Evolutionary conservation across 2,797 vertebrate genomes (phyloP).

Genomic region (Miopithecus talapoin): DNA sequence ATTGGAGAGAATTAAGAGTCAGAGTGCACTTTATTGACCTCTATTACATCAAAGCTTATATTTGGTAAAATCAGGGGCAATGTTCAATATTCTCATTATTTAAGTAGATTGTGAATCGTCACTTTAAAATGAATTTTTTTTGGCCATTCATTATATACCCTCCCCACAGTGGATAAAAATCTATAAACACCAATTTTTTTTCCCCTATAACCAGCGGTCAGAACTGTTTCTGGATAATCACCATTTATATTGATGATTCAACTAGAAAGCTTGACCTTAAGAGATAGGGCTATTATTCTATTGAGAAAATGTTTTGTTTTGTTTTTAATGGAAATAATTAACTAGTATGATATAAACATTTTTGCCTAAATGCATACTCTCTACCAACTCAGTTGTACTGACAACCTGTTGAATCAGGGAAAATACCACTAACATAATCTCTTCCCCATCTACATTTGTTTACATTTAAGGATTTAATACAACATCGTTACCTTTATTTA

Average conservation of each 20-base stretch:
- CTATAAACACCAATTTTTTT: neutral
- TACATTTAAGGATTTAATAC: neutral
- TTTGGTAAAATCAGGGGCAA: neutral
- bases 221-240: neutral
- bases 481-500: neutral
- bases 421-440: neutral
- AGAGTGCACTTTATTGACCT: neutral
- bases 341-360: neutral
- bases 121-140: neutral
- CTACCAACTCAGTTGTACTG: neutral
- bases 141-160: neutral
- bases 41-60: neutral
- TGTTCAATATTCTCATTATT: neutral
- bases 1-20: neutral
- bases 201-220: neutral
- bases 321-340: neutral
- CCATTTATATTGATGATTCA: neutral
- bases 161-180: neutral
- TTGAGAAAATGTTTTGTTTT: neutral
- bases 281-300: neutral
- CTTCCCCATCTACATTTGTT: neutral
- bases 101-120: neutral
- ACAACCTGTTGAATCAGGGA: neutral
- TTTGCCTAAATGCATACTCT: neutral
- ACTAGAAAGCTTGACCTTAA: neutral